A percentile compares a stretch with the other conserved stretches of the same genome.
Evolutionary conservation across 2,113 vertebrate species (phyloP).

Genomic region (Sphaerodactylus townsendi): DNA sequence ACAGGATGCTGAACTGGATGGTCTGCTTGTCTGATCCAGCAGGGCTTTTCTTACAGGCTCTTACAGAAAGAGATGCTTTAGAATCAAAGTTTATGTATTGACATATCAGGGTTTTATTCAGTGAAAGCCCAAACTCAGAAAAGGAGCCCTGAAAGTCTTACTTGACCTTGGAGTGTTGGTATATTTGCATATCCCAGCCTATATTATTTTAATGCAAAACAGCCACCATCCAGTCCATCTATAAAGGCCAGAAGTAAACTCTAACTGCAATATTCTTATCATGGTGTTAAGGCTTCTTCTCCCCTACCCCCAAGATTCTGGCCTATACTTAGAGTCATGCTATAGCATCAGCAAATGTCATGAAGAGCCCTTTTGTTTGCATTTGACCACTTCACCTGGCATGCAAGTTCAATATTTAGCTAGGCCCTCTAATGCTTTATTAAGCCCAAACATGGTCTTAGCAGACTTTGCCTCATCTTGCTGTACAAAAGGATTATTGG

Average conservation of each 20-base stretch:
- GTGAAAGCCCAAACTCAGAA: background rate
- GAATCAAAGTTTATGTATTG: background rate
- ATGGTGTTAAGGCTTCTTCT: conserved; percentile 7
- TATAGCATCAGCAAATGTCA: conserved; percentile 73
- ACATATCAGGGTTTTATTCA: too few relatives aligned
- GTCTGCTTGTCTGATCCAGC: too few relatives aligned
- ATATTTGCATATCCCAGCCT: background rate
- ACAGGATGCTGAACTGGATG: too few relatives aligned
- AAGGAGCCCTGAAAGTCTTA: background rate
- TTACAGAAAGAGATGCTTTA: background rate
- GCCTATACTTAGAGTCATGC: conserved; percentile 63
- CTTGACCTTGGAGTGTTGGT: background rate
- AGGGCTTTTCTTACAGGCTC: too few relatives aligned
- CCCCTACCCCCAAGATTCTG: conserved; percentile 32
- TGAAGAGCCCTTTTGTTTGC: conserved; percentile 65
- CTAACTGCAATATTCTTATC: conserved; percentile 28
- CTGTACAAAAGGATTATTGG: conserved; percentile 56
- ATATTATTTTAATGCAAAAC: background rate
- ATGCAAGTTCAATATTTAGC: conserved; percentile 67
- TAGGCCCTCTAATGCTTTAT: conserved; percentile 51
- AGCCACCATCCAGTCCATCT: background rate
- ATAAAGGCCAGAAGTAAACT: conserved; percentile 40
- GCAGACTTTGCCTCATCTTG: conserved; percentile 57
- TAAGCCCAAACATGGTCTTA: conserved; percentile 61
- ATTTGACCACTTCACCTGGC: conserved; percentile 62